A percentile compares a stretch with the other conserved stretches of the same genome.
Evolutionary conservation across 2,113 vertebrate species (phyloP).

Genomic region (Macquaria ambigua): DNA sequence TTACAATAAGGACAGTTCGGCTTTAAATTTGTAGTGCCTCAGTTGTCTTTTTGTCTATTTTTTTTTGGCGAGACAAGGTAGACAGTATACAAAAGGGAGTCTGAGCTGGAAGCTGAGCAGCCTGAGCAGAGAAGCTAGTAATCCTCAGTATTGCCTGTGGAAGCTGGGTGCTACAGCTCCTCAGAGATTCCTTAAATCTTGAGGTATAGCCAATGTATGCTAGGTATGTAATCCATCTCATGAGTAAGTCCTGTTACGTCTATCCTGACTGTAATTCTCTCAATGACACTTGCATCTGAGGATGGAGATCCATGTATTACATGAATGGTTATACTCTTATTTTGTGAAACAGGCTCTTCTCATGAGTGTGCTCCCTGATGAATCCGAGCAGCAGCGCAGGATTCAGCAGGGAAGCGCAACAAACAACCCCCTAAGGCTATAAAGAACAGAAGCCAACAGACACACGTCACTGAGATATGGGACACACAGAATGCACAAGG

Average conservation of each 20-base stretch:
- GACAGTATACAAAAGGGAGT: conserved; percentile 12
- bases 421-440: conserved; percentile 48
- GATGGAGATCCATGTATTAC: conserved; percentile 32
- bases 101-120: conserved; percentile 34
- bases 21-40: conserved; percentile 1
- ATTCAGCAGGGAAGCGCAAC: conserved; percentile 49
- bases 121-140: conserved; percentile 30
- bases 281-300: conserved; percentile 29
- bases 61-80: conserved; percentile 23
- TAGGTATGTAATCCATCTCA: conserved; percentile 40
- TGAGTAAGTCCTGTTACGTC: conserved; percentile 7
- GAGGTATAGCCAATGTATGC: conserved; percentile 13
- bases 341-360: conserved; percentile 25
- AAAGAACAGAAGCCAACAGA: conserved; percentile 53
- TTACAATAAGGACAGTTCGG: not conserved
- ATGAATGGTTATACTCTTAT: conserved; percentile 26
- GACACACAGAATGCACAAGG: conserved; percentile 44
- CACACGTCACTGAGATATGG: conserved; percentile 36
- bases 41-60: conserved; percentile 24
- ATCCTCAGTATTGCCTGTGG: conserved; percentile 16
- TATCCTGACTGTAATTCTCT: conserved; percentile 35
- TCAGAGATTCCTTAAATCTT: conserved; percentile 19
- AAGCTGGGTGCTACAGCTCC: conserved; percentile 10
- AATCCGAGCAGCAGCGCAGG: conserved; percentile 33
- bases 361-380: conserved; percentile 31